Percentiles rank a stretch among this genome's conserved stretches.
phyloP scores from a whole-genome alignment of 2,113 vertebrate genomes.

The Okapia johnstoni region DNA sequence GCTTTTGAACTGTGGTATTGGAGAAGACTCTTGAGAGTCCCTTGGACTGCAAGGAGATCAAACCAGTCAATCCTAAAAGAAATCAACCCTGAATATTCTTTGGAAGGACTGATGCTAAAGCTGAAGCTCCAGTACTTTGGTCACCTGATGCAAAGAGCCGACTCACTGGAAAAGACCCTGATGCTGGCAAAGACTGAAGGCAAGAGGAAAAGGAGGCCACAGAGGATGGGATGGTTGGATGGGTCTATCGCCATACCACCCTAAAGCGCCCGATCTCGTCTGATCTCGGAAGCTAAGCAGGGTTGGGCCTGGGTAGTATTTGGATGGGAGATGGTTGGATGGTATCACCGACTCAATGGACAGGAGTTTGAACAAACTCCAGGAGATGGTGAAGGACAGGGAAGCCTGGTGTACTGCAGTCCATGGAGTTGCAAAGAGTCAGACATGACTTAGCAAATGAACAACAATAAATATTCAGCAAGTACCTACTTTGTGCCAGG shows the following conservation, averaged over 20 bases:
- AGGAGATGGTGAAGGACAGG: not conserved
- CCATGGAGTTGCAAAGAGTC: not conserved
- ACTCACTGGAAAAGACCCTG: not conserved
- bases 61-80: not conserved
- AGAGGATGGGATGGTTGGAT: not conserved
- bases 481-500: not conserved
- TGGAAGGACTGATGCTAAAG: not conserved
- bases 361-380: not conserved
- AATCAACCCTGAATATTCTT: not conserved
- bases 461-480: not conserved
- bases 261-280: fast-evolving
- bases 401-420: not conserved
- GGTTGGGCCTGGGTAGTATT: not conserved
- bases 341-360: not conserved
- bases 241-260: fast-evolving
- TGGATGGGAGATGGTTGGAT: not conserved
- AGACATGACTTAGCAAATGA: not conserved
- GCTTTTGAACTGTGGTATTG: not conserved
- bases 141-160: not conserved
- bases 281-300: not conserved
- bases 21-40: not conserved
- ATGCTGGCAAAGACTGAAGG: not conserved
- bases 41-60: not conserved
- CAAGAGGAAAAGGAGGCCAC: not conserved
- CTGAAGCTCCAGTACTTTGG: not conserved